Evolutionary conservation across 2,113 vertebrate species (phyloP), one percentile per base, ranked within the genome.

Genomic region (Chionis minor): DNA sequence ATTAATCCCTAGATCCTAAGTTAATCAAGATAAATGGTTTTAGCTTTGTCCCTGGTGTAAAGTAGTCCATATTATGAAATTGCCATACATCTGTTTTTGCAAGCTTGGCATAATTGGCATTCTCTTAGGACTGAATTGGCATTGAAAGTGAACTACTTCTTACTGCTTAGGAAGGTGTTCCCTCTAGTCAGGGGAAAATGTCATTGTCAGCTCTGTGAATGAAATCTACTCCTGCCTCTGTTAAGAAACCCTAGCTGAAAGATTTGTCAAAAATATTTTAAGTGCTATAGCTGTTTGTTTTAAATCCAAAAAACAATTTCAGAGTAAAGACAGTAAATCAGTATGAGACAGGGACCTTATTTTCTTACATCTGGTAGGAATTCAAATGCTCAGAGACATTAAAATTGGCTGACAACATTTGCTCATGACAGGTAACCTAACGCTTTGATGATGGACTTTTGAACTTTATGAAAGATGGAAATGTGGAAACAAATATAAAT

Each of bases 1-100:
- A 97, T 98, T 97, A 98, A 96, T 96, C 96, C 92, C 93, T 91
- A 66, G 95, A 72, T 90, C 80, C 70, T 95, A 94, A 97, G 87
- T 97, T 97, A 98, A 98, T 98, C 97, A 98, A 98, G 97, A 98
- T 97, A 96, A 98, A 98, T 98, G 90, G 78, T 59, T 97, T 95
- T 77, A 91, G 49, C 67, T 98, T 96, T 90, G 89, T 97, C 97
- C 97, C 97, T 97, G 23, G 95, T 93, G 97, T 97, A 95, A 97
- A 97, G 91, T 86, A 96, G 94, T 96, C 94, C 70, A 47, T 91
- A 94, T 94, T 69, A 71, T 82, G 86, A 95, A 97, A 97, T 97
- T 70, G n/a, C 90, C 13, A 35, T 97, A 96, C 90, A 97, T 97
- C 93, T 97, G 75, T 94, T 97, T 97, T 96, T 96, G 72, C 51